phyloP scores from a whole-genome alignment of 2,797 vertebrate species.

The Anas flavirostris region DNA sequence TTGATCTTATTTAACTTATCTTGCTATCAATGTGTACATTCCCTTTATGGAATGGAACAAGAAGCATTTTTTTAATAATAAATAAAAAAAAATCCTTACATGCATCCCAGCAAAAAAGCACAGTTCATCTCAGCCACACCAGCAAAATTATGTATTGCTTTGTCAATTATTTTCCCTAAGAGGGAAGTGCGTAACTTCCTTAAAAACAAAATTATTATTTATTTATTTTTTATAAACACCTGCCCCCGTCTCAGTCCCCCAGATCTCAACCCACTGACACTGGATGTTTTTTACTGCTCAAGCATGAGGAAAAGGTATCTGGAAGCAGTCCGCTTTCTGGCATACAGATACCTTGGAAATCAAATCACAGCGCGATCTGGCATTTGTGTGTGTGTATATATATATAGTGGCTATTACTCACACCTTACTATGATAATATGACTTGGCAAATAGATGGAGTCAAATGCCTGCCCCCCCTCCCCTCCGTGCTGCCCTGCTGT shows the following conservation, averaged over 20 bases:
- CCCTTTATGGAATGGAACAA: neutral
- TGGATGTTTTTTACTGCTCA: neutral
- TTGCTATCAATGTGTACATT: neutral
- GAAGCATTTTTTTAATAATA: neutral
- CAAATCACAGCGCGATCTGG: neutral
- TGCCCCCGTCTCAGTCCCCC: fast-evolving
- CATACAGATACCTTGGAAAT: neutral
- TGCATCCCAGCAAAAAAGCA: neutral
- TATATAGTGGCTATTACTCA: neutral
- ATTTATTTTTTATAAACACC: neutral
- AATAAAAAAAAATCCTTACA: fast-evolving
- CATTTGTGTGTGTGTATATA: neutral
- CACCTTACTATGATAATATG: constrained; percentile 14
- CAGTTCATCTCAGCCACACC: neutral
- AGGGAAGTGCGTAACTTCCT: neutral
- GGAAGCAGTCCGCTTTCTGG: neutral
- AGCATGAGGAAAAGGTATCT: neutral
- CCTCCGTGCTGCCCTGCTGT: neutral
- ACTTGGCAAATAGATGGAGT: neutral
- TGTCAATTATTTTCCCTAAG: neutral
- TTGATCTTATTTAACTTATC: neutral
- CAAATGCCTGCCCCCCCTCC: neutral
- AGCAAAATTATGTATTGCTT: neutral
- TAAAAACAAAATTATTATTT: neutral
- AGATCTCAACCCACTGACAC: neutral